Conservation (phyloP, 1,140 invertebrate genomes). For the Centruroides sculpturatus region DNA sequence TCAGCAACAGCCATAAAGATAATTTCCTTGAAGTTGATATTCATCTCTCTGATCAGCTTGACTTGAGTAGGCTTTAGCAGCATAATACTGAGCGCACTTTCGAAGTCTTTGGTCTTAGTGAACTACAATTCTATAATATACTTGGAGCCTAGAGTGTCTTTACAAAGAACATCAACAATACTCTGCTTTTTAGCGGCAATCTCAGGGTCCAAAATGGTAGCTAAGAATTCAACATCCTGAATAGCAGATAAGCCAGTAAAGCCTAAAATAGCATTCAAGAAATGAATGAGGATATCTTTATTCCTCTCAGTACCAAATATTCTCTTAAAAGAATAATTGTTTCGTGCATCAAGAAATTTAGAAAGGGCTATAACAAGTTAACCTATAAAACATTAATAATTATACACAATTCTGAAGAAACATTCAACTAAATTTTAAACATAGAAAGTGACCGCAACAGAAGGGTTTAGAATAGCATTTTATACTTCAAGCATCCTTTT, state of each 20-base stretch:
- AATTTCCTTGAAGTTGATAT: constrained; percentile 5
- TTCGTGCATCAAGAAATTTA: constrained; percentile 3
- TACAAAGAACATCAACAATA: neutral
- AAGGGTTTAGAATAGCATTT: neutral
- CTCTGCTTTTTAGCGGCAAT: neutral
- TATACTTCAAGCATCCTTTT: too few relatives aligned
- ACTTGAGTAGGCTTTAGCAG: constrained; percentile 7
- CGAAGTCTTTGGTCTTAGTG: constrained; percentile 2
- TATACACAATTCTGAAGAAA: constrained; percentile 6
- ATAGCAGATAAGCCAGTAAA: constrained; percentile 1
- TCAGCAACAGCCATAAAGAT: constrained; percentile 6
- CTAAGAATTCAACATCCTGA: neutral
- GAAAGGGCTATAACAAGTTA: constrained; percentile 1
- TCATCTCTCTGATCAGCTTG: constrained; percentile 2
- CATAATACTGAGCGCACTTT: constrained; percentile 8
- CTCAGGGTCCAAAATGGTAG: neutral
- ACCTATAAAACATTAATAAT: constrained; percentile 8
- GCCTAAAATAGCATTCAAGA: constrained; percentile 4
- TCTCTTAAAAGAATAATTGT: neutral
- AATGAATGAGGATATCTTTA: constrained; percentile 9
- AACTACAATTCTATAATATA: constrained; percentile 4
- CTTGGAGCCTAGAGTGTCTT: neutral
- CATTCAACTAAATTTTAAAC: neutral
- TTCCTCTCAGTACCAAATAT: constrained; percentile 11
- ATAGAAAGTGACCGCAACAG: neutral